Base-by-base conservation (phyloP, 2,797 vertebrate species). In the Pogoniulus pusillus region DNA sequence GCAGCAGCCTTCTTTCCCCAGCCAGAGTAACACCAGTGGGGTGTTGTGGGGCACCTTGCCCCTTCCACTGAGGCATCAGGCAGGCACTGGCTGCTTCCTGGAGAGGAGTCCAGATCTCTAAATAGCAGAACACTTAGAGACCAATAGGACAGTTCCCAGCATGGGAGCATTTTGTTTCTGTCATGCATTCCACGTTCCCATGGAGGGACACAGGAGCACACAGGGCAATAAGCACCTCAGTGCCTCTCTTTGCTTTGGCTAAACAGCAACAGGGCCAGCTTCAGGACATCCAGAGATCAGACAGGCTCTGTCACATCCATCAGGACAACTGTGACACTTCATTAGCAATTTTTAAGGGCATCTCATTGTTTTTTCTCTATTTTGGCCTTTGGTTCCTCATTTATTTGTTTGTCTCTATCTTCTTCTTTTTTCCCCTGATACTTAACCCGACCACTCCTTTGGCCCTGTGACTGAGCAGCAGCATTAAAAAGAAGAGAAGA, bases 11-110 rank as follows among this genome's bases (percentile, higher is more conserved):
- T 63, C 15, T 24, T 24, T 5, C 23, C 23, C 12, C 41, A 69
- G 17, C 17, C 24, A 0, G 0, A 41, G 9, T 5, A 32, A 30
- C 2, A 2, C 27, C 2, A 1, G 4, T 29, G 13, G 9, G 22
- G 6, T 41, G 22, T 9, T 39, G 11, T 14, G 29, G 74, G 76
- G 35, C 17, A 23, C 43, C 9, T 59, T 23, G 14, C 1, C 30
- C 39, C 51, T 55, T 35, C 15, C 7, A 62, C 6, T 0, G 0
- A 65, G 47, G 29, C 4, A 5, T 32, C 55, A 86, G 24, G 43
- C 9, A 4, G 24, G 39, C 9, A 4, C 47, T 24, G 19, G 3
- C n/a, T 6, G 1, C 66, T 57, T 62, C 53, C 45, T 39, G n/a
- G 13, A 65, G 24, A 13, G 8, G 24, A 12, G 22, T 22, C 27